Evolutionary conservation across 2,797 vertebrate genomes (phyloP).

Genomic region (Miichthys miiuy): DNA sequence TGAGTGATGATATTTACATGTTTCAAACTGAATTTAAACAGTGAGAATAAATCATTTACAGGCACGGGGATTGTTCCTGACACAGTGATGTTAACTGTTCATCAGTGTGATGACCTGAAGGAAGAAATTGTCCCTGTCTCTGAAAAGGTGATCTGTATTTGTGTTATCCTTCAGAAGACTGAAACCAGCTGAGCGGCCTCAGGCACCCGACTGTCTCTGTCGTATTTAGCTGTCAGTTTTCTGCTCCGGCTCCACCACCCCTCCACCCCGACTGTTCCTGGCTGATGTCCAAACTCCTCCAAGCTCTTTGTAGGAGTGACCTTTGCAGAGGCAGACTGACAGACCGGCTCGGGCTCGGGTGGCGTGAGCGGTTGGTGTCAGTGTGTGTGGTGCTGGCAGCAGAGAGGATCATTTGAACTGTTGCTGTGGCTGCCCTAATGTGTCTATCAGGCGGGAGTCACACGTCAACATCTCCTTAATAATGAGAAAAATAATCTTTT

Average conservation of each 20-base stretch:
- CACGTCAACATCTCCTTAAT: not conserved
- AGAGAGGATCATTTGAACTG: constrained; percentile 52
- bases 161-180: not conserved
- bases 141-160: not conserved
- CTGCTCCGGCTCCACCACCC: constrained; percentile 1
- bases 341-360: constrained; percentile 26
- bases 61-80: too few relatives aligned
- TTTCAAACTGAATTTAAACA: too few relatives aligned
- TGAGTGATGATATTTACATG: too few relatives aligned
- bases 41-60: too few relatives aligned
- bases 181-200: constrained; percentile 3
- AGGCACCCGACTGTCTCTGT: constrained; percentile 61
- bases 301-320: constrained; percentile 75
- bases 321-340: constrained; percentile 74
- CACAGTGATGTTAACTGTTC: too few relatives aligned
- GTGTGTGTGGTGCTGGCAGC: constrained; percentile 48
- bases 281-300: constrained; percentile 67
- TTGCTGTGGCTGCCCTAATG: constrained; percentile 24
- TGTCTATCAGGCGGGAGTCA: constrained; percentile 29
- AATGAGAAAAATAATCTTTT: constrained; percentile 13
- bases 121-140: too few relatives aligned
- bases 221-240: constrained; percentile 70
- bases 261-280: constrained; percentile 45
- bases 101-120: too few relatives aligned
- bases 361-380: not conserved